These are phyloP conservation scores for Urophycis tenuis DNA, from an alignment of 2,797 vertebrate genomes.

Conservation along the genomic window DNA sequence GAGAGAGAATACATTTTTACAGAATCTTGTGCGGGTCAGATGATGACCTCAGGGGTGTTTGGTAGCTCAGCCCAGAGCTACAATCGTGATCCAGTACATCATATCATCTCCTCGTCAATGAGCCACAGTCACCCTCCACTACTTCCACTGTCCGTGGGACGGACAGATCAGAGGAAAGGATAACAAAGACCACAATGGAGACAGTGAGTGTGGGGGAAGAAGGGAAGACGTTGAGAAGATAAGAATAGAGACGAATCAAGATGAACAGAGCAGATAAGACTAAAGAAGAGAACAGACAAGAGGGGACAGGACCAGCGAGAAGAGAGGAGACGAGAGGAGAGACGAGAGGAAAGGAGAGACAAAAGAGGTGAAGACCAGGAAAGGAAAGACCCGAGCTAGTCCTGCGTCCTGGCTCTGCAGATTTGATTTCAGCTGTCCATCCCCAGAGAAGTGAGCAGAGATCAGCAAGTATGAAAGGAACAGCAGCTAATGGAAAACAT, in stretches of 20 bases:
- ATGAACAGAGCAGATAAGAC: neutral
- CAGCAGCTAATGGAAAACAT: conserved; percentile 54
- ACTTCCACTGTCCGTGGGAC: too few species aligned
- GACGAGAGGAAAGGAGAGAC: neutral
- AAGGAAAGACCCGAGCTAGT: neutral
- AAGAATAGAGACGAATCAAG: neutral
- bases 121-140: too few species aligned
- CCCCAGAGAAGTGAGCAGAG: conserved; percentile 25
- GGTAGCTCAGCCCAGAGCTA: too few species aligned
- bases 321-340: conserved; percentile 11
- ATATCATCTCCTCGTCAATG: neutral
- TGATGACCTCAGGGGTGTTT: neutral
- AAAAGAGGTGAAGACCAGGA: neutral
- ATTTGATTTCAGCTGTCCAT: conserved; percentile 42
- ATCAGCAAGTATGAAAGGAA: conserved; percentile 45
- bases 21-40: neutral
- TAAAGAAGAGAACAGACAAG: neutral
- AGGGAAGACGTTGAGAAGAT: neutral
- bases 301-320: neutral
- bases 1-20: neutral
- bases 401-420: conserved; percentile 31
- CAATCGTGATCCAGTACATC: neutral
- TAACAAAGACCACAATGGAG: neutral
- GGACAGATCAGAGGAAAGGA: too few species aligned
- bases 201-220: neutral